These are phyloP conservation scores for Pterocles orientalis DNA, from an alignment of 2,113 vertebrate genomes.

Conservation along the genomic window DNA sequence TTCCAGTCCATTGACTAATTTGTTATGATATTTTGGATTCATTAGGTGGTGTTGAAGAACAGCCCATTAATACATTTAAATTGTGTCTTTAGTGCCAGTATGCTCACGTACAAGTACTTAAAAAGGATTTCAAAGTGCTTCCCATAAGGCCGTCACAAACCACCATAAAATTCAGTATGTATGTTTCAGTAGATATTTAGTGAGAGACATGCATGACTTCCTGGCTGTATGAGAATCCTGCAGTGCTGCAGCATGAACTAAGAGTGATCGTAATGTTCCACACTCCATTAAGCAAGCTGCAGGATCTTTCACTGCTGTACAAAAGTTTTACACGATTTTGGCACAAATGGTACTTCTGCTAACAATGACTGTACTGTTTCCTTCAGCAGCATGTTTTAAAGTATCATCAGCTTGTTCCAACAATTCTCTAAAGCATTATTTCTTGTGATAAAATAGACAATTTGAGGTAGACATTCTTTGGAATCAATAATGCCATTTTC, in stretches of 20 bases:
- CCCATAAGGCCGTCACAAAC: not conserved
- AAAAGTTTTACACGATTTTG: not conserved
- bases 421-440: not conserved
- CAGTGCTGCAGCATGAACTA: not conserved
- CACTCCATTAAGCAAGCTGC: slow-evolving; percentile 14
- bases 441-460: not conserved
- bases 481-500: not conserved
- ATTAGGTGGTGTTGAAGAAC: not conserved
- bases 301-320: not conserved
- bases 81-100: not conserved
- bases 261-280: not conserved
- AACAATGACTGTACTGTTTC: not conserved
- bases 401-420: not conserved
- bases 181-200: not conserved
- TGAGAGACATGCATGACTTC: not conserved
- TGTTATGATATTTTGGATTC: not conserved
- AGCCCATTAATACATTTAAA: not conserved
- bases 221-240: not conserved
- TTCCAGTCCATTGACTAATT: not conserved
- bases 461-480: not conserved
- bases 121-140: not conserved
- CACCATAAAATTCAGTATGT: not conserved
- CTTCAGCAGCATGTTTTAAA: not conserved
- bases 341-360: not conserved
- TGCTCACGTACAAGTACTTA: accelerated